A percentile compares a stretch with the other conserved stretches of the same genome.
Evolutionary conservation across 2,113 vertebrate species (phyloP).

Genomic region (Porphyrio hochstetteri): DNA sequence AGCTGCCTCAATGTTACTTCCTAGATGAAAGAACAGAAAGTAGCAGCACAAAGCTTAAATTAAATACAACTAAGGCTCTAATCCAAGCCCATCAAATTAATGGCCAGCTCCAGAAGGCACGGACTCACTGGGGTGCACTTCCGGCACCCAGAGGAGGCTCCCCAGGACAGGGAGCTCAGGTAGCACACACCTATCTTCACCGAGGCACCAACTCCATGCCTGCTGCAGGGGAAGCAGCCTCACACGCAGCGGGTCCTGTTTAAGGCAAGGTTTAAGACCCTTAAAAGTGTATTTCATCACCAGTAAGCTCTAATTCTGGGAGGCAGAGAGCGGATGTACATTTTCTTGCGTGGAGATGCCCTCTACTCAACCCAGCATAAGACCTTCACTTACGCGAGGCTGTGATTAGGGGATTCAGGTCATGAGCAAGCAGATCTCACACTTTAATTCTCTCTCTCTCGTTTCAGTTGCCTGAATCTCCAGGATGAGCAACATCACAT

Average conservation of each 20-base stretch:
- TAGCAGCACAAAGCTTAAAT: not conserved
- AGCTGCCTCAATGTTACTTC: not conserved
- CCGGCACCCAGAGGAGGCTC: not conserved
- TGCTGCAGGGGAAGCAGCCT: not conserved
- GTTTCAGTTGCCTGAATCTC: not conserved
- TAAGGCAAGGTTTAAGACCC: not conserved
- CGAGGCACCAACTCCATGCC: accelerated
- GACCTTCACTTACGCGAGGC: not conserved
- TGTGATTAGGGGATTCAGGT: slow-evolving; percentile 57
- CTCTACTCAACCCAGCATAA: slow-evolving; percentile 38
- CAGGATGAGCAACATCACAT: not conserved
- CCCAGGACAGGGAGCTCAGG: not conserved
- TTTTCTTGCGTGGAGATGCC: slow-evolving; percentile 9
- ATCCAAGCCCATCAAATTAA: not conserved
- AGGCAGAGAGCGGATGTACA: accelerated
- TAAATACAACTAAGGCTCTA: not conserved
- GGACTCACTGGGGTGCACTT: not conserved
- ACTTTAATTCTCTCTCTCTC: slow-evolving; percentile 33
- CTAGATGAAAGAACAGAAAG: not conserved
- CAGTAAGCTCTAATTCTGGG: not conserved
- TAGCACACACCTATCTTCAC: not conserved
- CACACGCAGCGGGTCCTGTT: not conserved
- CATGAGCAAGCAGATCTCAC: slow-evolving; percentile 29
- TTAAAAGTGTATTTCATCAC: not conserved
- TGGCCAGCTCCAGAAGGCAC: not conserved